Percentiles rank a stretch among this genome's conserved stretches.
Conservation (phyloP, 2,113 vertebrate genomes). For the Chloropsis hardwickii region DNA sequence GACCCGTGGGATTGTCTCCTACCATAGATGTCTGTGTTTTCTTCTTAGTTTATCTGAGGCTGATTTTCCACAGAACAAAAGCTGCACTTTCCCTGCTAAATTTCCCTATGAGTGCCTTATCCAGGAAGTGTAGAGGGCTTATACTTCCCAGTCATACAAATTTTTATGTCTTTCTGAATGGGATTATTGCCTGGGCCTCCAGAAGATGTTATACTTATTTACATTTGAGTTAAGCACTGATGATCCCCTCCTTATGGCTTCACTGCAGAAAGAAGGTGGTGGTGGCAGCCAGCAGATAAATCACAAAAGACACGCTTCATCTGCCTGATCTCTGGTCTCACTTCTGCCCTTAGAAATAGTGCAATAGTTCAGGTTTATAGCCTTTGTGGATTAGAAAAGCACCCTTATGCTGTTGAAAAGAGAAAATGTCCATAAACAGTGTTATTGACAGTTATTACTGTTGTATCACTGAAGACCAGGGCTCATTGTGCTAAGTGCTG, state of each 20-base stretch:
- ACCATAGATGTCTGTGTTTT: background rate
- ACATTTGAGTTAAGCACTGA: background rate
- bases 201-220: constrained; percentile 11
- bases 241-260: background rate
- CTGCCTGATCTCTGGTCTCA: constrained; percentile 43
- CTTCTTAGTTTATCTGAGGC: background rate
- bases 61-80: background rate
- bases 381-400: constrained; percentile 27
- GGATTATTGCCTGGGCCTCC: background rate
- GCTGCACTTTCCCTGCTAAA: background rate
- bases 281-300: constrained; percentile 13
- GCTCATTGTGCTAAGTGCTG: constrained; percentile 10
- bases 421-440: constrained; percentile 12
- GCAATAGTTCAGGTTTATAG: constrained; percentile 38
- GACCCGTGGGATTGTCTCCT: background rate
- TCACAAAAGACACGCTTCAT: constrained; percentile 12
- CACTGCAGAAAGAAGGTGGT: background rate
- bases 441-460: constrained; percentile 42
- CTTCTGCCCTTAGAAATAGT: constrained; percentile 35
- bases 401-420: background rate
- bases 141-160: background rate
- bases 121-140: background rate
- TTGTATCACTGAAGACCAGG: background rate
- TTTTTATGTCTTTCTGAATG: background rate
- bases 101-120: background rate